These are phyloP conservation scores for Hyphantria cunea DNA, from an alignment of 1,140 invertebrate species.

Conservation along the genomic window DNA sequence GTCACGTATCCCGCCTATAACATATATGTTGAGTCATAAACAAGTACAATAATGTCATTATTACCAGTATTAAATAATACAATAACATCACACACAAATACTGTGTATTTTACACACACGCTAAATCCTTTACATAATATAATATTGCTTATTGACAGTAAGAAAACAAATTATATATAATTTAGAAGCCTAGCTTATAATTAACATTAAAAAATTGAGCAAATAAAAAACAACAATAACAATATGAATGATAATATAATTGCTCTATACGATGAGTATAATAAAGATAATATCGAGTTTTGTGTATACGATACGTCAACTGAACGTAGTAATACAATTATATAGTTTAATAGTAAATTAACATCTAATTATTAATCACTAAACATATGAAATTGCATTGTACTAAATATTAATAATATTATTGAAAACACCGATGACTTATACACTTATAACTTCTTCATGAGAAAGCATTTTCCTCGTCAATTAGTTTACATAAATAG, in stretches of 20 bases:
- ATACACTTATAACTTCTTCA: no score
- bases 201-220: conserved; percentile 78
- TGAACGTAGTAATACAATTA: conserved; percentile 61
- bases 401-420: conserved; percentile 62
- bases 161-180: conserved; percentile 62
- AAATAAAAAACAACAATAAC: conserved; percentile 79
- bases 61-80: conserved; percentile 4
- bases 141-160: conserved; percentile 41
- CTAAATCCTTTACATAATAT: conserved; percentile 17
- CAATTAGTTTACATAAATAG: neutral
- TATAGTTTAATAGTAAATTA: conserved; percentile 45
- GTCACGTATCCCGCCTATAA: conserved; percentile 16
- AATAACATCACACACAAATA: conserved; percentile 5
- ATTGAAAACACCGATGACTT: conserved; percentile 63
- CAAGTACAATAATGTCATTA: conserved; percentile 5
- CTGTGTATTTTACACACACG: conserved; percentile 9
- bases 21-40: conserved; percentile 18
- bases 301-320: conserved; percentile 52
- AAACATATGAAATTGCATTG: conserved; percentile 63
- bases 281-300: conserved; percentile 60
- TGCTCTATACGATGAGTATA: conserved; percentile 57
- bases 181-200: conserved; percentile 60
- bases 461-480: no score
- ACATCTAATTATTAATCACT: conserved; percentile 41
- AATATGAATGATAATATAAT: conserved; percentile 52